Evolutionary conservation across 2,888 invertebrate genomes (phyloP), one percentile per base, ranked within the genome.

Genomic region (Parnassius glacialis): DNA sequence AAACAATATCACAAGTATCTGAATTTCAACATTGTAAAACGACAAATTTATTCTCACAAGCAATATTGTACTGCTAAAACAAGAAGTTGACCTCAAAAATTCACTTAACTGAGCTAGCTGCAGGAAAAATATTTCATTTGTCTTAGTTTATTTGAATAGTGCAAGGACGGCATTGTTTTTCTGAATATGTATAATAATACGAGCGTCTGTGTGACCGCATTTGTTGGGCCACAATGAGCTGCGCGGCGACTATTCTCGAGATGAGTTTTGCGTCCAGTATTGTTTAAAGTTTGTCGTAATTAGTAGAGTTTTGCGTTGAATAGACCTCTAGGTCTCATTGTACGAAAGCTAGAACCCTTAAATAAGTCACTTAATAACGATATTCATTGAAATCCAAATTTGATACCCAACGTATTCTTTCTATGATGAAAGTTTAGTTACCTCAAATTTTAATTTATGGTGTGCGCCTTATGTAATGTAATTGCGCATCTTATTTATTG

Each of bases 271-370:
- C 82, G 88, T 89, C 89, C 88, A 89, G 88, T 88, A 90, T 90
- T 90, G 90, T 90, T 90, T 85, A 88, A 90, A 90, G 88, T 90
- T 90, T 85, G 89, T 87, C 85, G 87, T 90, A 90, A 90, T 90
- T 90, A 90, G 89, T 87, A 83, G 81, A 87, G 87, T 87, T 88
- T 80, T 79, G 74, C 78, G 77, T 76, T 90, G 87, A 90, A 90
- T 89, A 79, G 84, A 85, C 83, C 84, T 79, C 83, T 84, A 81
- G 84, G 81, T 83, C 82, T 83, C 81, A 87, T 88, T 89, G 84
- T 86, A 73, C 76, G 78, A 79, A 76, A 69, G 67, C 67, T 58
- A 56, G 47, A 63, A 56, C 64, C 62, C 63, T 64, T 68, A 63
- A 62, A 65, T 61, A 62, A 64, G 64, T 64, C 65, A 61, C 65